A percentile compares a stretch with the other conserved stretches of the same genome.
Evolutionary conservation across 2,113 vertebrate species (phyloP).

Genomic region (Eulemur macaco): DNA sequence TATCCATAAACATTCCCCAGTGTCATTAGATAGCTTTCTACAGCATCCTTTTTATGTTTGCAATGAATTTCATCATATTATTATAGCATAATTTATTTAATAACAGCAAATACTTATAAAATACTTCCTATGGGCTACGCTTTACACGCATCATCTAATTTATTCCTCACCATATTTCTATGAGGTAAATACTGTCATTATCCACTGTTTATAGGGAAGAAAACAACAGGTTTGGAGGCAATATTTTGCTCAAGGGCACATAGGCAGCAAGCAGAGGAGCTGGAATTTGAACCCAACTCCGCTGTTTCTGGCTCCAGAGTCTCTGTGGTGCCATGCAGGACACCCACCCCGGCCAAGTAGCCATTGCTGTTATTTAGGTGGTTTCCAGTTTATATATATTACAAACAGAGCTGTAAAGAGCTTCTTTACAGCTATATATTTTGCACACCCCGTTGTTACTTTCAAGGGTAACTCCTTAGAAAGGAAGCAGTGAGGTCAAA

Average conservation of each 20-base stretch:
- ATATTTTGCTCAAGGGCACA: neutral
- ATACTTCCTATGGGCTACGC: slow-evolving; percentile 36
- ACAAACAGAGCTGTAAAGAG: neutral
- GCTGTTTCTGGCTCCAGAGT: neutral
- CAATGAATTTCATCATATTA: slow-evolving; percentile 53
- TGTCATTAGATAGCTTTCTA: slow-evolving; percentile 18
- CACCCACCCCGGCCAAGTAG: neutral
- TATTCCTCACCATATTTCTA: neutral
- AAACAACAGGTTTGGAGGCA: neutral
- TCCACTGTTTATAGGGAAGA: neutral
- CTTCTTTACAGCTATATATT: neutral
- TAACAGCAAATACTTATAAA: slow-evolving; percentile 60
- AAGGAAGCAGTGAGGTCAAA: neutral
- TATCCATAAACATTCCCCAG: slow-evolving; percentile 50
- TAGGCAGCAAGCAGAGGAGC: neutral
- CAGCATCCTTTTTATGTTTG: slow-evolving; percentile 41
- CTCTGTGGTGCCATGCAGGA: rapidly evolving
- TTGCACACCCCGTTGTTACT: neutral
- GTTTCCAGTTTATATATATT: slow-evolving; percentile 6
- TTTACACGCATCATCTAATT: slow-evolving; percentile 28
- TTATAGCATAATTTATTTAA: slow-evolving; percentile 65
- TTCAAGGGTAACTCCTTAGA: slow-evolving; percentile 46
- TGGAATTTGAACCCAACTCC: neutral
- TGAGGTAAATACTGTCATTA: slow-evolving; percentile 26
- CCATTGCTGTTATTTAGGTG: neutral